A percentile compares a stretch with the other conserved stretches of the same genome.
Conservation (phyloP, 2,797 vertebrate species). For the Tokudaia muenninki region DNA sequence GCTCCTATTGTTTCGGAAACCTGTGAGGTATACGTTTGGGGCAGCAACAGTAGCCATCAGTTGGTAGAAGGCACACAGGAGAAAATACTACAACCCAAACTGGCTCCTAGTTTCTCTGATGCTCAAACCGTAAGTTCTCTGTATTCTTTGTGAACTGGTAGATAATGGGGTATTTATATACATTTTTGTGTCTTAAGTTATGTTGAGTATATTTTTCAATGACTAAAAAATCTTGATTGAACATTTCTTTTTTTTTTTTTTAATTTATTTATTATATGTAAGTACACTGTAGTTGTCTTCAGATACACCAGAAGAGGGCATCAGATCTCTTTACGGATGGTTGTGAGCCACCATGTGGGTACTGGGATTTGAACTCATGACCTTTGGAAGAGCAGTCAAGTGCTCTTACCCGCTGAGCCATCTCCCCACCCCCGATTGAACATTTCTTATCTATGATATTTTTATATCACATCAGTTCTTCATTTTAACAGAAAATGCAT, state of each 20-base stretch:
- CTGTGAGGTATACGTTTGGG: conserved; percentile 97
- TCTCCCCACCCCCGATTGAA: too few relatives aligned
- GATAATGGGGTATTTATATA: not conserved
- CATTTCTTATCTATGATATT: conserved; percentile 44
- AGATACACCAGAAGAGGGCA: too few relatives aligned
- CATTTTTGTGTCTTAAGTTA: conserved; percentile 47
- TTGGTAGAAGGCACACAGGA: conserved; percentile 92
- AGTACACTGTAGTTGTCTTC: too few relatives aligned
- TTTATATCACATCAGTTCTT: conserved; percentile 22
- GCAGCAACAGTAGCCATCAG: conserved; percentile 92
- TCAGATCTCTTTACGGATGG: too few relatives aligned
- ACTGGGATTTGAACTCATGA: too few relatives aligned
- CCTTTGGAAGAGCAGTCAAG: too few relatives aligned
- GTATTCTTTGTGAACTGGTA: conserved; percentile 16
- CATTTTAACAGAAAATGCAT: conserved; percentile 56
- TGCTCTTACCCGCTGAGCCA: too few relatives aligned
- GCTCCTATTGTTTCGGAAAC: conserved; percentile 95
- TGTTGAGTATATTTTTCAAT: conserved; percentile 36
- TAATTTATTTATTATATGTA: too few relatives aligned
- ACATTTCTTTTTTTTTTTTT: too few relatives aligned
- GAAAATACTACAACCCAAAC: conserved; percentile 92
- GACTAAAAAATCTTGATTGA: conserved; percentile 27
- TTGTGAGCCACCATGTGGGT: too few relatives aligned
- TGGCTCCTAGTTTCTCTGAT: conserved; percentile 92
- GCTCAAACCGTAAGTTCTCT: conserved; percentile 90